phyloP scores from a whole-genome alignment of 2,888 invertebrate genomes.

The Erebia palarica region DNA sequence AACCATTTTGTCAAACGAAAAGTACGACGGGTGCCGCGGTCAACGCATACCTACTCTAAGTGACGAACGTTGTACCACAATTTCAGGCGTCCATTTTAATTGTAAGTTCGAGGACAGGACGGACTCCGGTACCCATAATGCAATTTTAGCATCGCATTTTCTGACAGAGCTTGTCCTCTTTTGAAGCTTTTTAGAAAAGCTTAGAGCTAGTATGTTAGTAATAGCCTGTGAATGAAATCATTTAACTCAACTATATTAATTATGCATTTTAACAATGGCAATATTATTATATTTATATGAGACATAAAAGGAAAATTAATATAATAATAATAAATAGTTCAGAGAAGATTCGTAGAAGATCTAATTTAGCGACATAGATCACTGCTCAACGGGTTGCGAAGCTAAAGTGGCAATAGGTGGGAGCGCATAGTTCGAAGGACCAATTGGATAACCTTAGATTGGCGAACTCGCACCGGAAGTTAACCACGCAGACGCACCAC shows the following conservation, averaged over 20 bases:
- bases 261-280: neutral
- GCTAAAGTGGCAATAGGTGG: too few species aligned
- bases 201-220: neutral
- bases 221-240: neutral
- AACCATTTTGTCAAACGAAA: slow-evolving; percentile 19
- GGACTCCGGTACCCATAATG: slow-evolving; percentile 57
- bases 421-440: too few species aligned
- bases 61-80: slow-evolving; percentile 80
- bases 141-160: slow-evolving; percentile 69
- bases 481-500: too few species aligned
- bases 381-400: too few species aligned
- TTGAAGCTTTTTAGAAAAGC: slow-evolving; percentile 1
- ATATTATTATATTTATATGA: too few species aligned
- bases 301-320: too few species aligned
- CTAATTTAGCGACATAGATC: too few species aligned
- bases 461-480: too few species aligned
- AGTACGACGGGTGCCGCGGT: slow-evolving; percentile 17
- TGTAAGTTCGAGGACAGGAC: slow-evolving; percentile 67
- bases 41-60: slow-evolving; percentile 57
- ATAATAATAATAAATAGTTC: too few species aligned
- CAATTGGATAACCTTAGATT: too few species aligned
- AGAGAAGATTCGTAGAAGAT: too few species aligned
- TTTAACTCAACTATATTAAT: neutral
- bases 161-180: slow-evolving; percentile 31
- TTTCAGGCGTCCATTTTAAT: slow-evolving; percentile 81